Evolutionary conservation across 2,113 vertebrate species (phyloP), one percentile per base, ranked within the genome.

Genomic region (Plecturocebus donacophilus): DNA sequence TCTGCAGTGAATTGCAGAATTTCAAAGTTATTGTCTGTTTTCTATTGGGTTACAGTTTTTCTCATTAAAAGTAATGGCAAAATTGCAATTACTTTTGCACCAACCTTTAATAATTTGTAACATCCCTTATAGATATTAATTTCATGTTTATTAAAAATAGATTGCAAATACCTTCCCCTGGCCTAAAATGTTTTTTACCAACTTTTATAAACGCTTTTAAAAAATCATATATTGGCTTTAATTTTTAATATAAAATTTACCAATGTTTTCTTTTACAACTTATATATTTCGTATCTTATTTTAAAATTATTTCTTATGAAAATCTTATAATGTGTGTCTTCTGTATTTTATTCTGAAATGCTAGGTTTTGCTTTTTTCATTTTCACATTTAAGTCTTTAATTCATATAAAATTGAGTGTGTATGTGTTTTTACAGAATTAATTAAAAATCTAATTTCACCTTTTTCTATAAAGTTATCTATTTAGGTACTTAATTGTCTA

Each of bases 401-500:
- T 70, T 94, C 42, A 82, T 64, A 91, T 92, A 25, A 20, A 93
- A 93, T 88, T 95, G 8, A 75, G 6, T 73, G 21, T 76, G 38
- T 92, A 19, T n/a, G 35, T 83, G 7, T 89, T 82, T 90, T 93
- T 32, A 73, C 3, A 30, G 30, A 73, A 80, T 91, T 35, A 86
- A 66, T 84, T 87, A 71, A 90, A 97, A 92, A 38, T 56, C 10
- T 30, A 75, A 91, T 73, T 85, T 96, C 10, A 73, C 21, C 19
- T 82, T 87, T 90, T 76, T 81, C 40, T 79, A 17, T 88, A 73
- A 92, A 82, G 23, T 82, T 85, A 76, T 89, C n/a, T 68, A 23
- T 70, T 91, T 94, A 89, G 38, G 49, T 54, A 93, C n/a, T 25
- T 83, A 88, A 82, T 71, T 88, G n/a, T 68, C 14, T 45, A 96